Evolutionary conservation across 37 sponge, comb jelly and placozoan genomes (phyloP).

Genomic region (Beroe forskalii): DNA sequence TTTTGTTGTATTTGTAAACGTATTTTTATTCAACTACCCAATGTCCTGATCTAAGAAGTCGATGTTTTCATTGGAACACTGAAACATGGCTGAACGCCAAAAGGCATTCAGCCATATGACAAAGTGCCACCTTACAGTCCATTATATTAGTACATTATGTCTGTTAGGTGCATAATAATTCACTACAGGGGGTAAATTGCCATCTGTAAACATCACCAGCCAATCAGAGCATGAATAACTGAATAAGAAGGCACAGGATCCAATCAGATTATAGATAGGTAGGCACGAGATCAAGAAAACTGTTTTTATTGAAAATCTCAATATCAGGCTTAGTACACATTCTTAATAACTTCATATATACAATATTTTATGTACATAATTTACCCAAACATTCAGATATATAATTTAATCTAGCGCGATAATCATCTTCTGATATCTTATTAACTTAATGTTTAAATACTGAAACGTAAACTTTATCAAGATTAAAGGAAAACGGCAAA

Average conservation of each 20-base stretch:
- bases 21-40: too few species aligned
- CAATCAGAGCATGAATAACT: too few species aligned
- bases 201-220: too few species aligned
- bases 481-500: background rate
- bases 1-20: too few species aligned
- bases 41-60: too few species aligned
- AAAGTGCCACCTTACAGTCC: too few species aligned
- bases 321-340: constrained; percentile 44
- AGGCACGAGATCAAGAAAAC: too few species aligned
- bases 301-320: constrained; percentile 37
- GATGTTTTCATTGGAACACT: too few species aligned
- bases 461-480: background rate
- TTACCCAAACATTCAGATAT: too few species aligned
- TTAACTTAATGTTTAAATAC: background rate
- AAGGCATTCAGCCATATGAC: background rate
- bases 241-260: too few species aligned
- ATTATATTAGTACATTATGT: background rate
- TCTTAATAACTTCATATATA: background rate
- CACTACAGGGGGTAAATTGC: background rate
- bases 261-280: too few species aligned
- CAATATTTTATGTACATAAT: background rate
- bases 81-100: background rate
- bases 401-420: background rate
- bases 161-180: background rate
- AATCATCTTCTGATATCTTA: background rate